Base-by-base conservation (phyloP, 2,797 vertebrate genomes). In the Onychomys torridus region DNA sequence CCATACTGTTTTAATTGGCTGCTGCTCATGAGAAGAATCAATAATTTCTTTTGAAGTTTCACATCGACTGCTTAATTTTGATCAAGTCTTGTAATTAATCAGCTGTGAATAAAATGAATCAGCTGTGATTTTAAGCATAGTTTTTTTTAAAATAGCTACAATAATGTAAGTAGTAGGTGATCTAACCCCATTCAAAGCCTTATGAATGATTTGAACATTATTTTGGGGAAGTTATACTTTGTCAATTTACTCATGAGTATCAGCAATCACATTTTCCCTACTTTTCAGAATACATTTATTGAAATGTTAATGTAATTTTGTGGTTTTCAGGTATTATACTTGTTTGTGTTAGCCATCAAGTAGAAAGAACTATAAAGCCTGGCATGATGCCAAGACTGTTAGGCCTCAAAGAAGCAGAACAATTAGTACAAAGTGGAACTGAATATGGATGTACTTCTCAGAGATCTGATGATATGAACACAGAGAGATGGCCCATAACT, bases 231-330 rank as follows among this genome's bases (percentile, higher is more conserved):
- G 61, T 34, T 88, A 46, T 37, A 95, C 67, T 86, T 91, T 95
- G 95, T 34, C 59, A 94, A 29, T 95, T 96, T 85, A 55, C 84
- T 96, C 65, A 37, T 84, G 78, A 96, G 82, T 95, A 96, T 94
- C 79, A 97, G 91, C 79, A 95, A 77, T 97, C 82, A 96, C 52
- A 32, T 87, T 92, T 97, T 93, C 63, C 93, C 23, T 85, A 86
- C 55, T 57, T 97, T 97, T 87, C 37, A 88, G 76, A 95, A 87
- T 10, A 25, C 17, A 27, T 85, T 95, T 90, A 94, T 97, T 97
- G 93, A 97, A 93, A 96, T 98, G 96, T 97, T 97, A 97, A 97
- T 97, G 94, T 81, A 97, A 97, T 98, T 97, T 97, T 65, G 78
- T 89, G 89, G 57, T 91, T 78, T 97, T 97, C 86, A 93, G 55